phyloP scores from a whole-genome alignment of 2,888 invertebrate species.

The Eupithecia abbreviata region DNA sequence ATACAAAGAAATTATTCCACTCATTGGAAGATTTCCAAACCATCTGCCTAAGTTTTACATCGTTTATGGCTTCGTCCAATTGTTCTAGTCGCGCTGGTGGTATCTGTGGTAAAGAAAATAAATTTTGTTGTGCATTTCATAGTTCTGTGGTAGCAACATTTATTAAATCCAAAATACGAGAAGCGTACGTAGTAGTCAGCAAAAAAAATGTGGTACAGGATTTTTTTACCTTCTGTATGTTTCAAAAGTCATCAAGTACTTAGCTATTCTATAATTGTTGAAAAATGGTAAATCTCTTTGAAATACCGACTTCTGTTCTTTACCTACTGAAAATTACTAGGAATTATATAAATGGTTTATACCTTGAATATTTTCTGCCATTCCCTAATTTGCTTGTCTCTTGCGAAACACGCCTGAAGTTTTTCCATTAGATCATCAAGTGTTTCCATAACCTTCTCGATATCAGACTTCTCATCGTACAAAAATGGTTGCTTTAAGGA shows the following conservation, averaged over 20 bases:
- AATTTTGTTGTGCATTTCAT: background rate
- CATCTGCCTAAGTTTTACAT: slow-evolving; percentile 90
- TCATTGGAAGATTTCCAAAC: slow-evolving; percentile 91
- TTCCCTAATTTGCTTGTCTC: slow-evolving; percentile 89
- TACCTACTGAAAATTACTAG: background rate
- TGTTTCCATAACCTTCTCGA: slow-evolving; percentile 85
- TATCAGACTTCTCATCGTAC: slow-evolving; percentile 88
- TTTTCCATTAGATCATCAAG: slow-evolving; percentile 86
- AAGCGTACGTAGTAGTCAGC: background rate
- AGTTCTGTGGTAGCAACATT: background rate
- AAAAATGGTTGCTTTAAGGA: slow-evolving; percentile 87
- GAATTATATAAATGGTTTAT: background rate
- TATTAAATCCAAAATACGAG: background rate
- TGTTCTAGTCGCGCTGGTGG: slow-evolving; percentile 92
- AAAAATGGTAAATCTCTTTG: background rate
- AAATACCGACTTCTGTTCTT: background rate
- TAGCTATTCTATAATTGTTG: background rate
- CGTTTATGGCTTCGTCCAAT: slow-evolving; percentile 90
- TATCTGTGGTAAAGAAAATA: slow-evolving; percentile 77
- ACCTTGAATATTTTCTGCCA: slow-evolving; percentile 95
- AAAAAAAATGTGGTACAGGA: background rate
- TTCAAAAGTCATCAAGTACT: background rate
- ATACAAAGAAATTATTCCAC: slow-evolving; percentile 87
- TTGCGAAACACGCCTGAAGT: slow-evolving; percentile 85
- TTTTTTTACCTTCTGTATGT: background rate